These are phyloP conservation scores for Drosophila seguyi DNA, from an alignment of 1,140 invertebrate genomes.

Conservation along the genomic window DNA sequence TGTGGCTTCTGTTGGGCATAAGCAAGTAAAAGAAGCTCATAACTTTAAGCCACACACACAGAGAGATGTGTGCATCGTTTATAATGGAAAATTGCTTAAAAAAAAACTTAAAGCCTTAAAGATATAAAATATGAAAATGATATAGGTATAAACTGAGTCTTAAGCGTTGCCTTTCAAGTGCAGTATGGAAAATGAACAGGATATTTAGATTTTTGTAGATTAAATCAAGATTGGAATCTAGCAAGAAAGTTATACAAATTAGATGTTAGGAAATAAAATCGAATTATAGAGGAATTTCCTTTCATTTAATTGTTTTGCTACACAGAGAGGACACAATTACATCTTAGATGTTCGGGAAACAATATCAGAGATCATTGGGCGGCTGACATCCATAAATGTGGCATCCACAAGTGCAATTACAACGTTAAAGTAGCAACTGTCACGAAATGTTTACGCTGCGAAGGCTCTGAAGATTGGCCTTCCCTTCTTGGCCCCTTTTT, in stretches of 20 bases:
- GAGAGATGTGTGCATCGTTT: not conserved
- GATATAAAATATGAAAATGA: too few species aligned
- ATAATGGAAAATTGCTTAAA: too few species aligned
- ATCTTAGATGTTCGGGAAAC: not conserved
- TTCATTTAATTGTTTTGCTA: not conserved
- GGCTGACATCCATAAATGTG: not conserved
- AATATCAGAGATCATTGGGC: not conserved
- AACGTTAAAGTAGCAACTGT: constrained; percentile 36
- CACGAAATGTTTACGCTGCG: constrained; percentile 33
- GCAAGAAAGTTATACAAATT: not conserved
- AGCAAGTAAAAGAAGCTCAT: constrained; percentile 3
- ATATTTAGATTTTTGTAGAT: not conserved
- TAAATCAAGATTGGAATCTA: too few species aligned
- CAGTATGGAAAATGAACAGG: not conserved
- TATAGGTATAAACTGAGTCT: not conserved
- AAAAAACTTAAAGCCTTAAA: not conserved
- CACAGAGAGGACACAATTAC: not conserved
- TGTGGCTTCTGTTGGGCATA: not conserved
- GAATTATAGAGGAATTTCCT: too few species aligned
- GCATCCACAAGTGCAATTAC: constrained; percentile 13
- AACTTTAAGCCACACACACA: not conserved
- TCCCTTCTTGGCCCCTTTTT: constrained; percentile 15
- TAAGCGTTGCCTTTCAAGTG: not conserved
- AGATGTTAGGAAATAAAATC: not conserved
- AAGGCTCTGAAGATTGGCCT: constrained; percentile 9